Conservation (phyloP, 2,113 vertebrate species). For the Hippoglossus stenolepis region DNA sequence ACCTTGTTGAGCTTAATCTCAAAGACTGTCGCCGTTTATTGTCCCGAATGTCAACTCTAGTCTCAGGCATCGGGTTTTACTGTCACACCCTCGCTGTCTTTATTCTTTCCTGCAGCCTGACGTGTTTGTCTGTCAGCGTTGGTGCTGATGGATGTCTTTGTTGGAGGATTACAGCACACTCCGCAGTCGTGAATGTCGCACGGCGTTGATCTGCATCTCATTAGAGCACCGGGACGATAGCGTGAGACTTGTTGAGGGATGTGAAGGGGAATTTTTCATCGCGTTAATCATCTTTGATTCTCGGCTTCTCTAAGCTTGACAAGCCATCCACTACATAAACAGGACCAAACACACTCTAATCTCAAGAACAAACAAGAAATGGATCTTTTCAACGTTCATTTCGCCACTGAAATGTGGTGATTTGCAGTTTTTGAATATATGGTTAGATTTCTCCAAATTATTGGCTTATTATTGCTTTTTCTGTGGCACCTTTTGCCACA, state of each 20-base stretch:
- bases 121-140: constrained; percentile 49
- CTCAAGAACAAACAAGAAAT: constrained; percentile 16
- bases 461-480: neutral
- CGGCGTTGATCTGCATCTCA: constrained; percentile 56
- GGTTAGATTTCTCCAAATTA: neutral
- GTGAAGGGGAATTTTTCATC: constrained; percentile 42
- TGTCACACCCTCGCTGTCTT: constrained; percentile 31
- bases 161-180: constrained; percentile 51
- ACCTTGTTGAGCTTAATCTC: constrained; percentile 31
- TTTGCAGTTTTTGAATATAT: constrained; percentile 17
- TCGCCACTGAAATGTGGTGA: neutral
- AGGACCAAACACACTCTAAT: constrained; percentile 36
- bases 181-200: constrained; percentile 15
- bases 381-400: constrained; percentile 1
- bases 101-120: constrained; percentile 14
- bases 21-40: constrained; percentile 15
- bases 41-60: constrained; percentile 26
- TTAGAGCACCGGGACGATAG: constrained; percentile 39
- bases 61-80: constrained; percentile 35
- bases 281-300: constrained; percentile 52
- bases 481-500: neutral
- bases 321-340: constrained; percentile 9
- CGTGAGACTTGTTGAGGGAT: constrained; percentile 43
- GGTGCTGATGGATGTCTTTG: constrained; percentile 49
- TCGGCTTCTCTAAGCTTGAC: constrained; percentile 30